A percentile compares a stretch with the other conserved stretches of the same genome.
Conservation (phyloP, 2,113 vertebrate species). For the Bungarus multicinctus region DNA sequence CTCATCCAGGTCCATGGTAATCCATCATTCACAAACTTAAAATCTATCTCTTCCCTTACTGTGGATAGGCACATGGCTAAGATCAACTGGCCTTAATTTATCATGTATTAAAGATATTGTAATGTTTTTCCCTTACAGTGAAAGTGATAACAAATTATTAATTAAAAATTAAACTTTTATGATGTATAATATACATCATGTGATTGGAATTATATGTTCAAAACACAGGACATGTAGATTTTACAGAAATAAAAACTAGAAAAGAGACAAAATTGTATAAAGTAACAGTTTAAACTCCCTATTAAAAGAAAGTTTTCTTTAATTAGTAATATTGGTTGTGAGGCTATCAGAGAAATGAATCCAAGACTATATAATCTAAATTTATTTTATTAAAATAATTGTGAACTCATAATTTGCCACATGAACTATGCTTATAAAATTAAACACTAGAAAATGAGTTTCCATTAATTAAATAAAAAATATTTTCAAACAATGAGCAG, state of each 20-base stretch:
- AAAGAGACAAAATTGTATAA: not conserved
- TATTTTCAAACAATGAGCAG: not conserved
- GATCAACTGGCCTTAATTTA: not conserved
- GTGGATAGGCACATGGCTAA: not conserved
- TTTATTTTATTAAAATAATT: not conserved
- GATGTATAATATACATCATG: not conserved
- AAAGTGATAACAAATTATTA: not conserved
- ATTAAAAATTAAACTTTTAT: not conserved
- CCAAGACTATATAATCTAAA: not conserved
- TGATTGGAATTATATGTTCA: not conserved
- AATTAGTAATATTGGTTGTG: not conserved
- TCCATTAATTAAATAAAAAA: not conserved
- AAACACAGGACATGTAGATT: not conserved
- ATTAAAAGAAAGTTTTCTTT: not conserved
- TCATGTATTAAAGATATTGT: not conserved
- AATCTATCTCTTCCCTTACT: not conserved
- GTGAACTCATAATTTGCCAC: not conserved
- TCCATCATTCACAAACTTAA: conserved; percentile 16
- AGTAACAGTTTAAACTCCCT: not conserved
- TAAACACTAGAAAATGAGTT: not conserved
- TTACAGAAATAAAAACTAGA: not conserved
- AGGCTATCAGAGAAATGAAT: not conserved
- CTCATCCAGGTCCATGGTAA: conserved; percentile 85
- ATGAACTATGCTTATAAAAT: not conserved
- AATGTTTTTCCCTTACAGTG: not conserved